Evolutionary conservation across 2,113 vertebrate genomes (phyloP).

Genomic region (Cyanistes caeruleus): DNA sequence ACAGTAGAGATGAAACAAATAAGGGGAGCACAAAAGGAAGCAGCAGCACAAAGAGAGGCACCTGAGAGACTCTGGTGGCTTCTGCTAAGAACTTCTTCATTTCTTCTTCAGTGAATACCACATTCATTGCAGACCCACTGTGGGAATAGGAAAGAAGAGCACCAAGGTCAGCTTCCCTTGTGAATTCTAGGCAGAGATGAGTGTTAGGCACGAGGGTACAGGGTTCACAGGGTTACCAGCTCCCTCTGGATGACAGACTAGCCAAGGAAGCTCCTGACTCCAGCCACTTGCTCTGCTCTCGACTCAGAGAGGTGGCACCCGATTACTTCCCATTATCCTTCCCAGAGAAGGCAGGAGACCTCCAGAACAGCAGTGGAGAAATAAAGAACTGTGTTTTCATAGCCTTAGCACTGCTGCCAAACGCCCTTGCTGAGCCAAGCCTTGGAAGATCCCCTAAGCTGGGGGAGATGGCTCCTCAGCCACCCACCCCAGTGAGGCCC

Average conservation of each 20-base stretch:
- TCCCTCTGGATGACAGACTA: background rate
- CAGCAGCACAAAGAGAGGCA: constrained; percentile 32
- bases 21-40: background rate
- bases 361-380: background rate
- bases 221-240: background rate
- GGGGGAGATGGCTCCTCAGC: background rate
- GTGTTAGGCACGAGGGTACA: background rate
- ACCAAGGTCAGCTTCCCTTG: background rate
- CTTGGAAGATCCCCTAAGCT: background rate
- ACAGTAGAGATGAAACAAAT: background rate
- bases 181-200: background rate
- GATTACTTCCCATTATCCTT: background rate
- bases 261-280: background rate
- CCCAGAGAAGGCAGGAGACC: background rate
- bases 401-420: background rate
- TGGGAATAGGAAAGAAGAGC: background rate
- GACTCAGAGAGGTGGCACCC: background rate
- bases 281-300: background rate
- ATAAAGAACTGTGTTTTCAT: background rate
- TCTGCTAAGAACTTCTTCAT: constrained; percentile 94
- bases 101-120: constrained; percentile 88
- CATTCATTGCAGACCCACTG: constrained; percentile 96
- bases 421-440: background rate
- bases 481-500: background rate
- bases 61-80: constrained; percentile 93